Conservation (phyloP, 2,113 vertebrate genomes). For the Crotalus viridis region DNA sequence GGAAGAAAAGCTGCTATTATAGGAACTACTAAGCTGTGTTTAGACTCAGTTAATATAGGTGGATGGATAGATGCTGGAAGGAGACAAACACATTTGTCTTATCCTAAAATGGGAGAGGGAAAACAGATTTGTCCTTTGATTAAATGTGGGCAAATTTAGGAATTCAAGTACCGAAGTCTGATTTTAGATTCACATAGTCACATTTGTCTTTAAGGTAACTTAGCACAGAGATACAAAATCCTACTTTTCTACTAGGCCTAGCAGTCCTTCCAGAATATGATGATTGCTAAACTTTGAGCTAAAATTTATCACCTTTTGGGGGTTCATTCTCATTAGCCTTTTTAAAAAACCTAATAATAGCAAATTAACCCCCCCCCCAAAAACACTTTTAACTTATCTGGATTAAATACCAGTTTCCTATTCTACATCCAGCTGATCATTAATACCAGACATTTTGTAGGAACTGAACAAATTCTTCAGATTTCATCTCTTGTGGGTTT, state of each 20-base stretch:
- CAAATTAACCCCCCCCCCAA: neutral
- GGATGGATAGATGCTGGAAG: conserved; percentile 11
- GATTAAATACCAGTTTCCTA: neutral
- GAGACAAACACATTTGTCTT: neutral
- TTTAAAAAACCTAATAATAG: neutral
- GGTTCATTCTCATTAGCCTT: neutral
- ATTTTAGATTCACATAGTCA: neutral
- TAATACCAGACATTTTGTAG: neutral
- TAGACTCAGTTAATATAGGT: neutral
- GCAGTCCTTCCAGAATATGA: neutral
- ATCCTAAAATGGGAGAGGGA: conserved; percentile 8
- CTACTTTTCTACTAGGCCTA: neutral
- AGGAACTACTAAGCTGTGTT: conserved; percentile 28
- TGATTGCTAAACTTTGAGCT: neutral
- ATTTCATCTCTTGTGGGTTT: neutral
- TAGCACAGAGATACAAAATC: neutral
- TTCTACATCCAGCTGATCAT: neutral
- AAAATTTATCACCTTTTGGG: neutral
- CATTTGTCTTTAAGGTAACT: neutral
- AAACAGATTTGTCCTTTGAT: neutral
- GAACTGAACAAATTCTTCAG: neutral
- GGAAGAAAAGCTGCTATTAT: conserved; percentile 29
- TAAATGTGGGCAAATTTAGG: neutral
- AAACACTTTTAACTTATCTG: neutral
- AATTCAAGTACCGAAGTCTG: neutral